phyloP scores from a whole-genome alignment of 2,797 vertebrate genomes.

The Aratinga solstitialis region DNA sequence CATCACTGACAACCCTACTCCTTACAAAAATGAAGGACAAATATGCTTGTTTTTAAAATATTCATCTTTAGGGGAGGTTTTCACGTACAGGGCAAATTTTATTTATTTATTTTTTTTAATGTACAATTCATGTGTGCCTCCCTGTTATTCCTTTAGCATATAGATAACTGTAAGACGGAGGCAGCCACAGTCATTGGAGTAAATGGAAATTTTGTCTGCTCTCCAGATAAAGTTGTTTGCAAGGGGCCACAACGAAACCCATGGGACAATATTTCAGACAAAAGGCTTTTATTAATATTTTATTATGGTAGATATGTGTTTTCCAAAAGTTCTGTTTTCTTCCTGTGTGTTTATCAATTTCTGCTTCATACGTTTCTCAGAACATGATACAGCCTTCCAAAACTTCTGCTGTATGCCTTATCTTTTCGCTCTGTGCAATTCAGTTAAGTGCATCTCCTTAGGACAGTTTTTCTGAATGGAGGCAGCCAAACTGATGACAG shows the following conservation, averaged over 20 bases:
- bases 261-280: background rate
- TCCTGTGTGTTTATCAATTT: background rate
- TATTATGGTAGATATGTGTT: background rate
- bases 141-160: background rate
- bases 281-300: background rate
- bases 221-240: background rate
- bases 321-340: background rate
- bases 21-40: constrained; percentile 18
- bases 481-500: background rate
- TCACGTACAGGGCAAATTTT: background rate
- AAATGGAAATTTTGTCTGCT: background rate
- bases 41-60: background rate
- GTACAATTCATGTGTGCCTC: background rate
- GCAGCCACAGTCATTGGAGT: background rate
- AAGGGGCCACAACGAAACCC: constrained; percentile 1
- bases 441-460: background rate
- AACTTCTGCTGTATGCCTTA: background rate
- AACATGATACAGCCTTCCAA: background rate
- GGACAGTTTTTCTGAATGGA: background rate
- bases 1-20: background rate
- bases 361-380: background rate
- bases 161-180: background rate
- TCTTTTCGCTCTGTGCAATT: background rate
- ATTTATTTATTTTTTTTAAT: background rate
- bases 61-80: background rate